Evolutionary conservation across 1,140 invertebrate species (phyloP), one percentile per base, ranked within the genome.

Genomic region (Rhagoletis zephyria): DNA sequence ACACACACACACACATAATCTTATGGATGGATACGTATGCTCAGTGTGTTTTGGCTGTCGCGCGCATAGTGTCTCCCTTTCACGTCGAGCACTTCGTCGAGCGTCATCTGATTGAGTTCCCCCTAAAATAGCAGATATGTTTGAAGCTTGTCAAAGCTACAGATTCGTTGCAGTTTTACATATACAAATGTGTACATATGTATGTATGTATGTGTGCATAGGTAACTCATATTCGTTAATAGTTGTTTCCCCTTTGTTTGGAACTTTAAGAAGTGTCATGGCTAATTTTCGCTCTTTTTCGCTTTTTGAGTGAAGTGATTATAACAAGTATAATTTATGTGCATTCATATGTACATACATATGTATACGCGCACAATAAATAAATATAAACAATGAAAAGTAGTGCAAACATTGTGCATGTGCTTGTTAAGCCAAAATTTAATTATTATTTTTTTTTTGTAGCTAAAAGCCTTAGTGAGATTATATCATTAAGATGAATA

Each of bases 241-340:
- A 16, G 7, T 12, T 63, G 42, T 74, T 74, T 70, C 45, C 14
- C 12, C 42, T 74, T 14, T 42, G 40, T 74, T 74, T 74, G 67
- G 42, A 12, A 16, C 6, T 74, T 74, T 45, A 42, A 74, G 67
- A 45, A 74, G 42, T 74, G 67, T 74, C 67, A 74, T 42, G 67
- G 67, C 67, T 74, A 74, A 74, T 67, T n/a, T 67, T 67, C 19
- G 19, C 64, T 19, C 64, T 65, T 63, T 14, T 63, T 12, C 14
- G 3, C 12, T 63, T 16, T n/a, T 63, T n/a, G 51, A 56, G 51
- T 56, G 9, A 56, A 56, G 9, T 56, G 4, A 56, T 56, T 56
- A 30, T 30, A 56, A 56, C 51, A 56, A 56, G 51, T 56, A 4
- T 45, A 4, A 70, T 12, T 40, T 9, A 67, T 67, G 30, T 9